These are phyloP conservation scores for Pissodes strobi DNA, from an alignment of 1,140 invertebrate species.

Conservation along the genomic window DNA sequence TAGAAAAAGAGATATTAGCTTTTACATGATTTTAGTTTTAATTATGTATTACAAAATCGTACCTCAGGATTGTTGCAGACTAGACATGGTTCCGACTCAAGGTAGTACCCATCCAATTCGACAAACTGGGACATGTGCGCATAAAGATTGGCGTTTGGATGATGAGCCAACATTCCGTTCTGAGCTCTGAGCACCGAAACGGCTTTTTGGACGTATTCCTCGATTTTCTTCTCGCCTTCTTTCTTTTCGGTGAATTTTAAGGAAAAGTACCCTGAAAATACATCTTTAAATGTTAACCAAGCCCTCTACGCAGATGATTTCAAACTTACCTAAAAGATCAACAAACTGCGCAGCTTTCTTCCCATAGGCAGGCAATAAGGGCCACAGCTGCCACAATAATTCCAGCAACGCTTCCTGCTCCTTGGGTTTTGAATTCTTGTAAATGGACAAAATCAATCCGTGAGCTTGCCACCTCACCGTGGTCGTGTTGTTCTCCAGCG, in stretches of 20 bases:
- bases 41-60: too few species aligned
- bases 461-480: conserved; percentile 96
- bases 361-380: conserved; percentile 86
- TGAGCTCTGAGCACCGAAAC: conserved; percentile 83
- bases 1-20: neutral
- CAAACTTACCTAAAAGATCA: conserved; percentile 87
- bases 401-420: conserved; percentile 83
- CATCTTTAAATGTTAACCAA: too few species aligned
- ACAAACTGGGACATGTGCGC: conserved; percentile 89
- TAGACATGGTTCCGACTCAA: conserved; percentile 95
- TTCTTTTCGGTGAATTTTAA: conserved; percentile 48
- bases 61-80: conserved; percentile 95
- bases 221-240: conserved; percentile 57
- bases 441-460: conserved; percentile 81
- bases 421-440: conserved; percentile 76
- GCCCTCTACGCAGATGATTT: too few species aligned
- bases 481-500: conserved; percentile 92
- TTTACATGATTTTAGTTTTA: too few species aligned
- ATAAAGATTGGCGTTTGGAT: conserved; percentile 94
- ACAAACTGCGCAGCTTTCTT: conserved; percentile 95
- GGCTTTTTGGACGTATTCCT: conserved; percentile 82
- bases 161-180: conserved; percentile 84
- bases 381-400: conserved; percentile 90
- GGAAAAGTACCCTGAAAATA: conserved; percentile 45
- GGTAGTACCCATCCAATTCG: conserved; percentile 93